Base-by-base conservation (phyloP, 2,888 invertebrate species). In the Willowsia nigromaculata region DNA sequence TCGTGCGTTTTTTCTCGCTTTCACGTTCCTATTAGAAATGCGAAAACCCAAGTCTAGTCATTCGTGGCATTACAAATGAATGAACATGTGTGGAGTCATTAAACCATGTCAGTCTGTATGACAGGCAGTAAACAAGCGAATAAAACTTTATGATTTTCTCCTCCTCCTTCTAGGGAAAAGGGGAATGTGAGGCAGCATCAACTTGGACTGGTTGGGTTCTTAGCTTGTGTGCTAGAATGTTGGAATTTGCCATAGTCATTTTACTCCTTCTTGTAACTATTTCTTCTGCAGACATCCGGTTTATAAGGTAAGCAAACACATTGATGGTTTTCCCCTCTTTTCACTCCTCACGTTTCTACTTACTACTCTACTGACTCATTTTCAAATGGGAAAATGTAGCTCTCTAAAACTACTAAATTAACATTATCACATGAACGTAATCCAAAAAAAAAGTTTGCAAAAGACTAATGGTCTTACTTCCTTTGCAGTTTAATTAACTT, bases 191-290 rank as follows among this genome's bases (percentile, higher is more conserved):
- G 78, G 92, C 90, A 59, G 88, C 91, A 56, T 92, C 92, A 30
- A 92, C 92, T 47, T 93, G 93, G 93, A 91, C 93, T 59, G 92
- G 92, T 80, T 93, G 93, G 93, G 92, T 93, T 90, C 92, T 93
- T 33, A 93, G 93, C 91, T 92, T 92, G 91, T 92, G 92, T 91
- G 92, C 91, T 91, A 92, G 93, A 91, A 93, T 93, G 92, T 90
- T 93, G 90, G 93, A 93, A 90, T 92, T 93, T 91, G 93, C 93
- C 92, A 92, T 93, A 92, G 93, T 93, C 93, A 93, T 93, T 92
- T 92, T 93, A 92, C 92, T 93, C 90, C 92, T 93, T 92, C 91
- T 92, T 90, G 92, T 93, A 91, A 93, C 92, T 92, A 92, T 93
- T 91, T 92, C 92, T 90, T 93, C 93, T 88, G 92, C 92, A 84